A percentile compares a stretch with the other conserved stretches of the same genome.
phyloP scores from a whole-genome alignment of 2,797 vertebrate species.

The Notoglanidium macrostoma region DNA sequence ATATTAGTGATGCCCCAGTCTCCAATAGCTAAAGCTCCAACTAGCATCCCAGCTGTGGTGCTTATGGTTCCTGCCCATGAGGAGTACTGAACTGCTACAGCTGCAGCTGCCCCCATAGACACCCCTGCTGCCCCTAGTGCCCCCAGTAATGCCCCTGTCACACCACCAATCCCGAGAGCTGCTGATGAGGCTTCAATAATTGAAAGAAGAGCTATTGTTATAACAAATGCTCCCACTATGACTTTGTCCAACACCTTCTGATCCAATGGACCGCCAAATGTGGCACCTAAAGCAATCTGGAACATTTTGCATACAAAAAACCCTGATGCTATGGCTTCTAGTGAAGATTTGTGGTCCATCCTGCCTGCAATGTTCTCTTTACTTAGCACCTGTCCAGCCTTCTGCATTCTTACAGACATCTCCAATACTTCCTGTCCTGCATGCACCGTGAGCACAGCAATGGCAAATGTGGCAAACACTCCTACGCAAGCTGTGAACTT shows the following conservation, averaged over 20 bases:
- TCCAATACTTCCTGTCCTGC: slow-evolving; percentile 54
- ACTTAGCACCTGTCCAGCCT: slow-evolving; percentile 33
- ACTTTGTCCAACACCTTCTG: slow-evolving; percentile 37
- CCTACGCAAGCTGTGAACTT: slow-evolving; percentile 53
- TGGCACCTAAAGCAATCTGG: slow-evolving; percentile 56
- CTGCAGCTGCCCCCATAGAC: slow-evolving; percentile 52
- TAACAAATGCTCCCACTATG: slow-evolving; percentile 40
- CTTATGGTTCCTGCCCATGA: slow-evolving; percentile 49
- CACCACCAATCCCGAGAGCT: slow-evolving; percentile 52
- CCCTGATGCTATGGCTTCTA: slow-evolving; percentile 51
- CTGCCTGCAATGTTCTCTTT: slow-evolving; percentile 37
- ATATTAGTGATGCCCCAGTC: slow-evolving; percentile 48
- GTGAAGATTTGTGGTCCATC: slow-evolving; percentile 47
- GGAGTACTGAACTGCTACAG: slow-evolving; percentile 43
- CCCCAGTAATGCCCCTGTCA: slow-evolving; percentile 55
- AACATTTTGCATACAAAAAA: slow-evolving; percentile 56
- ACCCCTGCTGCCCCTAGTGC: slow-evolving; percentile 55
- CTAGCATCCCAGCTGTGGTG: slow-evolving; percentile 44
- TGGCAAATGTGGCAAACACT: slow-evolving; percentile 56
- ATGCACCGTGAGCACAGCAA: slow-evolving; percentile 55
- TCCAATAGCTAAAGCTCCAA: slow-evolving; percentile 39
- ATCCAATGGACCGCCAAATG: slow-evolving; percentile 42
- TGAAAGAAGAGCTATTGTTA: slow-evolving; percentile 28
- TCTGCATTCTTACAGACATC: slow-evolving; percentile 39
- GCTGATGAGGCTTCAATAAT: neutral